A percentile compares a stretch with the other conserved stretches of the same genome.
These are phyloP conservation scores for Amblyjoppa fuscipennis DNA, from an alignment of 2,888 invertebrate species.

Conservation along the genomic window DNA sequence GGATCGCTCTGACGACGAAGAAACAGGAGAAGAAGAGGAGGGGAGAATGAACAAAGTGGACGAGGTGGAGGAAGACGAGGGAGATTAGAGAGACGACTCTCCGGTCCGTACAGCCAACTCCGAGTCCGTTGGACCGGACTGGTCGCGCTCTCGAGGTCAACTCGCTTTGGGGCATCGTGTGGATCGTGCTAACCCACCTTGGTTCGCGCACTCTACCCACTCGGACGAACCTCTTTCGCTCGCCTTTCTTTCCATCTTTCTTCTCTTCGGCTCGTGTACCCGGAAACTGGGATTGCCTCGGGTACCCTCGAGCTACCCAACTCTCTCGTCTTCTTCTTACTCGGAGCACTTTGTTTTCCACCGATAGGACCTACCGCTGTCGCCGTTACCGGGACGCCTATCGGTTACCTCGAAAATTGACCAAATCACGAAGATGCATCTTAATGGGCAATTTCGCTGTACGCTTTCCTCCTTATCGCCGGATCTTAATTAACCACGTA, in stretches of 20 bases:
- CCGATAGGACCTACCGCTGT: constrained; percentile 38
- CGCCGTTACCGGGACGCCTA: constrained; percentile 28
- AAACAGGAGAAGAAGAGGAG: constrained; percentile 6
- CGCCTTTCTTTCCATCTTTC: constrained; percentile 38
- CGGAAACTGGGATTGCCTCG: constrained; percentile 64
- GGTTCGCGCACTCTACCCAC: constrained; percentile 66
- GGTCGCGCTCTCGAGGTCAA: constrained; percentile 82
- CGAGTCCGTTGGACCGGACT: constrained; percentile 71
- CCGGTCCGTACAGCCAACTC: constrained; percentile 69
- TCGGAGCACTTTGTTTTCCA: constrained; percentile 29
- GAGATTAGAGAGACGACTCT: constrained; percentile 80
- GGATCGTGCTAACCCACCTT: constrained; percentile 80
- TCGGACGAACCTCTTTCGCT: constrained; percentile 47
- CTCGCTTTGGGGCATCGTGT: constrained; percentile 84
- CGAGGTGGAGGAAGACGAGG: constrained; percentile 66
- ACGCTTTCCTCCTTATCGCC: not conserved
- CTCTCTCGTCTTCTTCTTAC: constrained; percentile 41
- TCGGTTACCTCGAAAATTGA: not conserved
- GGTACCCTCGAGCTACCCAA: constrained; percentile 54
- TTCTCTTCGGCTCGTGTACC: constrained; percentile 49
- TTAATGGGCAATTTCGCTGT: not conserved
- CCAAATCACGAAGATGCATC: constrained; percentile 5
- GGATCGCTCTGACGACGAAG: constrained; percentile 18
- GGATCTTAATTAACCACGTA: not conserved
- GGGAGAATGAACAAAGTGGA: constrained; percentile 56